Conservation (phyloP, 2,113 vertebrate genomes). For the Holacanthus passer region DNA sequence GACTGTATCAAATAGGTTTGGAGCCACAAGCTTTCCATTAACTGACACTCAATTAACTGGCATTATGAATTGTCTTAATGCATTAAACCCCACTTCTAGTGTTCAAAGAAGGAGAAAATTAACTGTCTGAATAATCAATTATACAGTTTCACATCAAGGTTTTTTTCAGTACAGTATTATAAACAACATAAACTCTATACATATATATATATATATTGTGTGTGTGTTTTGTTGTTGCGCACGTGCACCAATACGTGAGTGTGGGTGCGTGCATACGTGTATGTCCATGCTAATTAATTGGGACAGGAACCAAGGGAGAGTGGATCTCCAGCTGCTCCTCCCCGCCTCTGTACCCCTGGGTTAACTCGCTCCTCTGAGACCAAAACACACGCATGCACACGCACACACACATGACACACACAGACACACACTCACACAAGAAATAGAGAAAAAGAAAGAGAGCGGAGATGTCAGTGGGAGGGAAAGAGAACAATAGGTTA, state of each 20-base stretch:
- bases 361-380: conserved; percentile 64
- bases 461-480: neutral
- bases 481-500: conserved; percentile 13
- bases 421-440: conserved; percentile 6
- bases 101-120: neutral
- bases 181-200: no score
- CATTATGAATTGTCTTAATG: neutral
- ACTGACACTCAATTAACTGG: neutral
- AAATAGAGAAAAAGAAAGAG: neutral
- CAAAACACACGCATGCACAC: conserved; percentile 7
- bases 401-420: neutral
- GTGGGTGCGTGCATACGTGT: neutral
- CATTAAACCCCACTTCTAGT: neutral
- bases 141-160: no score
- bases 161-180: no score
- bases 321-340: conserved; percentile 77
- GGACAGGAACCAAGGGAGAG: conserved; percentile 76
- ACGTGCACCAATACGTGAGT: neutral
- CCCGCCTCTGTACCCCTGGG: conserved; percentile 67
- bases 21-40: neutral
- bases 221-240: neutral
- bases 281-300: conserved; percentile 74
- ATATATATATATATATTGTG: neutral
- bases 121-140: neutral
- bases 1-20: neutral